These are phyloP conservation scores for Apamea monoglypha DNA, from an alignment of 2,888 invertebrate species.

Conservation along the genomic window DNA sequence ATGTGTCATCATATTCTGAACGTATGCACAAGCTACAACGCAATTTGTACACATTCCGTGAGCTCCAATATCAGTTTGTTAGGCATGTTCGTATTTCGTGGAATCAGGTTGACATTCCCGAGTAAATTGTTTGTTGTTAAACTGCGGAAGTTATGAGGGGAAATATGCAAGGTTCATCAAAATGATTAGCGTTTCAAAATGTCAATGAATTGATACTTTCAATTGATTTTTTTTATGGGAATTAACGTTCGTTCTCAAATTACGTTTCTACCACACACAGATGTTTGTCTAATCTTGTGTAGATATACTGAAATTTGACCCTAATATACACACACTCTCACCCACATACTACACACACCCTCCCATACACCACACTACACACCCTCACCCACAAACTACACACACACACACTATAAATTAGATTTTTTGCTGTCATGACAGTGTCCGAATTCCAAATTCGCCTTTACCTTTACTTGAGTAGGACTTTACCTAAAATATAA, in stretches of 20 bases:
- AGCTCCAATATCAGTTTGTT: not conserved
- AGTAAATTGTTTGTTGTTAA: not conserved
- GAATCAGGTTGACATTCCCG: not conserved
- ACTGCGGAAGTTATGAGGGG: constrained; percentile 3
- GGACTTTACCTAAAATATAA: not conserved
- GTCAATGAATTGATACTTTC: not conserved
- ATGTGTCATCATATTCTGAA: not conserved
- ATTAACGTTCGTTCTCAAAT: not conserved
- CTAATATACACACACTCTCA: no score
- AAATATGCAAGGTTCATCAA: constrained; percentile 6
- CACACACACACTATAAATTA: not conserved
- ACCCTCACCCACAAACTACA: no score
- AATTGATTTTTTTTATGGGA: not conserved
- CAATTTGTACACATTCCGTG: constrained; percentile 6
- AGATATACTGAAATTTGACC: no score
- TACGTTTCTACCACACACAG: no score
- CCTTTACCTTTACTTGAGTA: no score
- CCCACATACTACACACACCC: not conserved
- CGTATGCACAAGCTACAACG: not conserved
- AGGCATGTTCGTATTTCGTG: not conserved
- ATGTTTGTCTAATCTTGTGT: no score
- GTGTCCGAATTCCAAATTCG: not conserved
- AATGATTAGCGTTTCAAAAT: constrained; percentile 1
- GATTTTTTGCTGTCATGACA: not conserved
- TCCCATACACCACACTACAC: not conserved